Evolutionary conservation across 2,113 vertebrate genomes (phyloP), one percentile per base, ranked within the genome.

Genomic region (Nettapus auritus): DNA sequence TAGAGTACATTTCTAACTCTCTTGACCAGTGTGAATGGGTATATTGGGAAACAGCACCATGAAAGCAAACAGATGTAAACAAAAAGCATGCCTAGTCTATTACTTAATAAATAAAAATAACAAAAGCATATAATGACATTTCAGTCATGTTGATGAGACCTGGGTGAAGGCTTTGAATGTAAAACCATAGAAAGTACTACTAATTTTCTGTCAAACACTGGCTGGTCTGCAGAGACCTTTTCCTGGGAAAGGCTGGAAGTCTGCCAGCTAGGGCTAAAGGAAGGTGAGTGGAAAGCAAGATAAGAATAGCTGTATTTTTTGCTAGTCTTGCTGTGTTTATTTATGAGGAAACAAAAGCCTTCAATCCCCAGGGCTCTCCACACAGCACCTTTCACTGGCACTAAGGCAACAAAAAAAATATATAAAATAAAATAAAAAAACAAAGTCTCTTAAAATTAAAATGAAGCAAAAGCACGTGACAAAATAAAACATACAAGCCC

Each of bases 381-480:
- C 57, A 73, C 6, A 89, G 25, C 57, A 94, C 44, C 66, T 75
- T 89, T 79, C 53, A 46, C 34, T 74, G 59, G 53, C 33, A 84
- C 57, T 66, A 86, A 82, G 85, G 86, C 71, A 74, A 64, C 71
- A 75, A 73, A 88, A 63, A 81, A 11, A 48, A 48, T 21, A 22
- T 17, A 15, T 44, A 44, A 48, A 46, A 48, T 11, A 21, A 48
- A 48, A 48, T 48, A 21, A 48, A 44, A 38, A 86, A 69, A 50
- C 67, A 53, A 76, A 56, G 86, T 77, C 55, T 94, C 88, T 94
- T 93, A 94, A 89, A 92, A 93, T 93, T 91, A 97, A 95, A 96
- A 78, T 89, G 66, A 77, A 95, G 60, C 59, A 26, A 63, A 95
- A 96, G 96, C 74, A 82, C 60, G 9, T 0, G 21, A 88, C 97